Evolutionary conservation across 2,797 vertebrate genomes (phyloP), one percentile per base, ranked within the genome.

Genomic region (Pempheris klunzingeri): DNA sequence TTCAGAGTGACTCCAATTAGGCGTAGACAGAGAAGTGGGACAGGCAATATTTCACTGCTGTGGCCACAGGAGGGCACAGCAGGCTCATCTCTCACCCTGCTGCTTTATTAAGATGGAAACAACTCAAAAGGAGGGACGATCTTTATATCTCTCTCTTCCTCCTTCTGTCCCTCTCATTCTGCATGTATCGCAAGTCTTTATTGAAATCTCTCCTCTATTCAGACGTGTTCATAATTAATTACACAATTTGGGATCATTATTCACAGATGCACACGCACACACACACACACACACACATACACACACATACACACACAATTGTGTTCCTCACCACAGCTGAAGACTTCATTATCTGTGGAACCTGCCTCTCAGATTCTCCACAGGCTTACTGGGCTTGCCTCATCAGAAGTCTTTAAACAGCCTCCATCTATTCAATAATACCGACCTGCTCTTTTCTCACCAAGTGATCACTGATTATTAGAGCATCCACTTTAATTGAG

Each of bases 61-160:
- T 89, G 91, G 82, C 94, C 95, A 95, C 94, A 94, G 84, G 95
- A 92, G 94, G 95, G 94, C 95, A 94, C 90, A 93, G 92, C 92
- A 92, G 92, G 78, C 89, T 92, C 80, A 82, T 90, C 80, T 89
- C 87, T 90, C 75, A 71, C 66, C 61, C 85, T 49, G 77, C 85
- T 81, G 82, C 77, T 84, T 87, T 80, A 86, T 88, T 81, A 87
- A 89, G 82, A 89, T 70, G 74, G 81, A 85, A 88, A 80, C 28
- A 0, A 50, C 77, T 77, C 63, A 58, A 71, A 82, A 74, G 75
- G 53, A 80, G 47, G 71, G 80, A 58, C 66, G 43, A 84, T 89
- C 86, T 87, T 82, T 71, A 63, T 76, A 77, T 82, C 78, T 74
- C 71, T 66, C 53, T 79, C 53, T 67, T 39, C 47, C 53, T 76